Base-by-base conservation (phyloP, 2,888 invertebrate species). In the Amphipyra tragopoginis region DNA sequence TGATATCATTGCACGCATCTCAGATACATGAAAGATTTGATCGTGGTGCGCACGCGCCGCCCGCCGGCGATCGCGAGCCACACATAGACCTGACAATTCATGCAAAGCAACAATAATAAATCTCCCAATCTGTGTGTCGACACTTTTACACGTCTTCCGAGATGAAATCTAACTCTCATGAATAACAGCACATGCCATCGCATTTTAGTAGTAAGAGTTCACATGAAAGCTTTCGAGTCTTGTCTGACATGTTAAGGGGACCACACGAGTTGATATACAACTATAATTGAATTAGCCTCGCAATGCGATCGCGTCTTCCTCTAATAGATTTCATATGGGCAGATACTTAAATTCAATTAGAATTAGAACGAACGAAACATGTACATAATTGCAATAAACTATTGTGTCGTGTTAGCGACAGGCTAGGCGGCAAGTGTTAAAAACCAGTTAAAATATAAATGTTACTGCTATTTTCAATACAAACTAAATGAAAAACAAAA, bases 141-240 rank as follows among this genome's bases (percentile, higher is more conserved):
- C 90, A 88, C 87, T 84, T 87, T 85, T 84, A 84, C 83, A 83
- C 67, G 81, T 83, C 82, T 85, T 79, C 83, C 82, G 77, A 86
- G 80, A 86, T 85, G 90, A 89, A 92, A 93, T 90, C 88, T 84
- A 90, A 93, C 77, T 80, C 89, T 87, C 82, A 87, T 86, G 87
- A 89, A 87, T 91, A 89, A 87, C 86, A 85, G 85, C 84, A 84
- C 80, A 81, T 79, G 83, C 81, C 86, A 88, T 89, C 84, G 83
- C 82, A 83, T 90, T 91, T 89, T 87, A 88, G 82, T 84, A 84
- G 83, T 78, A 75, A 75, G 79, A 85, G 83, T 79, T 79, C 80
- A 83, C 74, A 80, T 75, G 76, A 77, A 80, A 79, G 77, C 77
- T 79, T 77, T 82, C 76, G 80, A 74, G 69, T 79, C 75, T 82